Evolutionary conservation across 2,888 invertebrate genomes (phyloP).

Genomic region (Euclidia mi): DNA sequence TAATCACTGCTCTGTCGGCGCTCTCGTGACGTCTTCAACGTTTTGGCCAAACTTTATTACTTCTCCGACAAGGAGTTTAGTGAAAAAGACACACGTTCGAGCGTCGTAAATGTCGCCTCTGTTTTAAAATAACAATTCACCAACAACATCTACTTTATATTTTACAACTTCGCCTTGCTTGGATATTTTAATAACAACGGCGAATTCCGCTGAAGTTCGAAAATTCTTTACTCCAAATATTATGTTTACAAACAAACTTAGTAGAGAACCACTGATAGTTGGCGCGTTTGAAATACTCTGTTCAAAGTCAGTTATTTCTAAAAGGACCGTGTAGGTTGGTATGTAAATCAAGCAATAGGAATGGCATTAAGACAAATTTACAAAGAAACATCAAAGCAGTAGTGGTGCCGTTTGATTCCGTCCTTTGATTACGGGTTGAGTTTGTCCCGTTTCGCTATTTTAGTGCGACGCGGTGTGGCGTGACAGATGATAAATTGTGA

Average conservation of each 20-base stretch:
- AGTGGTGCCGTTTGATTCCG: constrained; percentile 77
- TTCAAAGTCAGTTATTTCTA: constrained; percentile 54
- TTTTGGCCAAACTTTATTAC: constrained; percentile 75
- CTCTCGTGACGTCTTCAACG: constrained; percentile 67
- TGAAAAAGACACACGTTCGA: constrained; percentile 68
- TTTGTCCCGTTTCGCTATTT: constrained; percentile 77
- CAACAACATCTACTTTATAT: constrained; percentile 54
- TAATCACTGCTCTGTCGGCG: constrained; percentile 79
- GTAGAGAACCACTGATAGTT: constrained; percentile 39
- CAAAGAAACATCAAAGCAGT: constrained; percentile 82
- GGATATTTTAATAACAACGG: constrained; percentile 43
- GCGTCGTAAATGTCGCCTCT: constrained; percentile 70
- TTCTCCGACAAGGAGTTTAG: constrained; percentile 70
- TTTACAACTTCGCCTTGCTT: constrained; percentile 39
- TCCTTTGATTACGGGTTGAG: constrained; percentile 80
- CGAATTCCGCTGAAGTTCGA: constrained; percentile 39
- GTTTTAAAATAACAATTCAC: constrained; percentile 73
- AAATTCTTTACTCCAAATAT: constrained; percentile 35
- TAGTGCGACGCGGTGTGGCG: constrained; percentile 54
- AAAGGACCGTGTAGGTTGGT: constrained; percentile 49
- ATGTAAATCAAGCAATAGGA: constrained; percentile 64
- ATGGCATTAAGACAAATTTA: constrained; percentile 73
- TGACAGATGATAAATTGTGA: constrained; percentile 49
- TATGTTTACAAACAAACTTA: constrained; percentile 43
- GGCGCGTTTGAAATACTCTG: constrained; percentile 45